phyloP scores from a whole-genome alignment of 2,113 vertebrate species.

The Zeus faber region DNA sequence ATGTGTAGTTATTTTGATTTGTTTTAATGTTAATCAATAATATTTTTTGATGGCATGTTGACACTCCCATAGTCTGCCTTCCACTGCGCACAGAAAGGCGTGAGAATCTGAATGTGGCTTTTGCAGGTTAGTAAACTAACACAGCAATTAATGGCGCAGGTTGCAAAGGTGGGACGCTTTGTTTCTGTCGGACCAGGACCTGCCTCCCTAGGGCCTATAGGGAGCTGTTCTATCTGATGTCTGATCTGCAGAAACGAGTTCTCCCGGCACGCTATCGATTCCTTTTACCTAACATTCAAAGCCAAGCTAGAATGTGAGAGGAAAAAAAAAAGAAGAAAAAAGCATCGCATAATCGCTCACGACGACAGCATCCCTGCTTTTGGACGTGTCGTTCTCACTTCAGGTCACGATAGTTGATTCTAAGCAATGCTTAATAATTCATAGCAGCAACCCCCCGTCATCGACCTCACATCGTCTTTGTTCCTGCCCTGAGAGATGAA shows the following conservation, averaged over 20 bases:
- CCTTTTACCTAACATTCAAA: not conserved
- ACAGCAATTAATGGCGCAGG: constrained; percentile 30
- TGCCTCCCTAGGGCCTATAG: not conserved
- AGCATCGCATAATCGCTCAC: not conserved
- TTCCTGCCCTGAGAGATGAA: constrained; percentile 52
- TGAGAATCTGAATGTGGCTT: no score
- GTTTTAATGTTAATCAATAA: no score
- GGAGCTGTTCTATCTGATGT: constrained; percentile 8
- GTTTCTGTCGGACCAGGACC: not conserved
- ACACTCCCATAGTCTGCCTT: no score
- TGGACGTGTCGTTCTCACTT: not conserved
- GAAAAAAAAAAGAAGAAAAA: not conserved
- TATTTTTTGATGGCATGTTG: no score
- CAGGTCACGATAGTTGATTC: not conserved
- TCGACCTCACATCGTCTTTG: constrained; percentile 34
- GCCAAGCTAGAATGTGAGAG: not conserved
- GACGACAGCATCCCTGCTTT: not conserved
- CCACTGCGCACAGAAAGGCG: no score
- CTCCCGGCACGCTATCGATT: not conserved
- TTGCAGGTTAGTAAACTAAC: constrained; percentile 9
- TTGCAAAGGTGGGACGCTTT: not conserved
- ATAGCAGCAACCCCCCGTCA: constrained; percentile 9
- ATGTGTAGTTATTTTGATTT: no score
- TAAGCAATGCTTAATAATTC: constrained; percentile 51
- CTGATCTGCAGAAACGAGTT: constrained; percentile 5